Conservation (phyloP, 2,888 invertebrate genomes). For the Syrphus vitripennis region DNA sequence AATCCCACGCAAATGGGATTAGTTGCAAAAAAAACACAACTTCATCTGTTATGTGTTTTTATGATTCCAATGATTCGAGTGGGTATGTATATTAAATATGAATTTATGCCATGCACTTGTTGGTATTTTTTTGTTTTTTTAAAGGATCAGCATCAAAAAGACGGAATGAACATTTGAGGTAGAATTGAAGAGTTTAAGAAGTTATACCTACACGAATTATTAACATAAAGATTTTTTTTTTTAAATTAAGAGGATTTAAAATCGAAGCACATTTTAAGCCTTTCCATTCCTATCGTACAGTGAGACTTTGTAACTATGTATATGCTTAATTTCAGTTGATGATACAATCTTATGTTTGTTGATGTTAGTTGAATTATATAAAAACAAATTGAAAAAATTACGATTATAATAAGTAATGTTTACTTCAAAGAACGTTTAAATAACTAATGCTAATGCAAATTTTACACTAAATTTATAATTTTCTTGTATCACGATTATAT, state of each 20-base stretch:
- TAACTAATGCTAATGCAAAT: too few species aligned
- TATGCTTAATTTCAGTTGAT: neutral
- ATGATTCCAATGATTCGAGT: neutral
- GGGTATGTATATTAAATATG: neutral
- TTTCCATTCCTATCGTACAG: too few species aligned
- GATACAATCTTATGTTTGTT: too few species aligned
- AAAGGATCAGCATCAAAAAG: neutral
- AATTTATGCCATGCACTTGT: neutral
- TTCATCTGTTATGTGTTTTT: neutral
- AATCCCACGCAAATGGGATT: constrained; percentile 40
- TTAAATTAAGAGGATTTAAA: neutral
- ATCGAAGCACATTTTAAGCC: neutral
- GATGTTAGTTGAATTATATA: too few species aligned
- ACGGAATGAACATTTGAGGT: neutral
- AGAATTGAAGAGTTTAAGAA: neutral
- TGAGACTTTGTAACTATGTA: neutral
- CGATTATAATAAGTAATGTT: too few species aligned
- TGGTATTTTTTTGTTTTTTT: neutral
- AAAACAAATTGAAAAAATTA: too few species aligned
- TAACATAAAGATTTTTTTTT: too few species aligned
- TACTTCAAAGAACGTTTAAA: too few species aligned
- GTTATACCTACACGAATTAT: neutral
- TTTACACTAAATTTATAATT: too few species aligned
- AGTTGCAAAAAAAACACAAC: constrained; percentile 38
- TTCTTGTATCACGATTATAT: too few species aligned